Evolutionary conservation across 2,797 vertebrate species (phyloP).

Genomic region (Gymnothorax reevesii): DNA sequence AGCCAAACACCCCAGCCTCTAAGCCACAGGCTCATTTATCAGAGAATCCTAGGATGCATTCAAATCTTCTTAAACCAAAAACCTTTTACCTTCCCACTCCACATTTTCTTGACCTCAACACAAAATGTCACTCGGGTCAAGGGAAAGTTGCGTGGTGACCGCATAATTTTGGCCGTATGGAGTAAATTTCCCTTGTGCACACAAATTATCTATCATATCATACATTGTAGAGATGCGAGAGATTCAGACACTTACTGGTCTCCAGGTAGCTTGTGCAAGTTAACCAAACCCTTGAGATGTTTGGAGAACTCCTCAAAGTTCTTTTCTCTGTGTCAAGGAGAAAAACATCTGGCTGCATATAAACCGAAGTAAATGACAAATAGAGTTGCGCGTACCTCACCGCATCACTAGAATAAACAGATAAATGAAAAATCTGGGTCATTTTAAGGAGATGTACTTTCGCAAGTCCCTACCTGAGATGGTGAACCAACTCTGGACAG

Average conservation of each 20-base stretch:
- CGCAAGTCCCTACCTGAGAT: constrained; percentile 82
- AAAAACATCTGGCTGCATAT: background rate
- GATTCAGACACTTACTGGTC: constrained; percentile 83
- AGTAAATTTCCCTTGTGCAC: too few species aligned
- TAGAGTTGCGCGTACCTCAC: background rate
- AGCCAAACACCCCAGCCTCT: too few species aligned
- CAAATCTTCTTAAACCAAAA: too few species aligned
- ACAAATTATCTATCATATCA: too few species aligned
- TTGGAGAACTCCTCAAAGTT: constrained; percentile 98
- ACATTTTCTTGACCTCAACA: too few species aligned
- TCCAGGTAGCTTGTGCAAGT: constrained; percentile 94
- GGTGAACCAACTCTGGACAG: constrained; percentile 91
- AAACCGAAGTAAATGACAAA: background rate
- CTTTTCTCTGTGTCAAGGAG: constrained; percentile 80
- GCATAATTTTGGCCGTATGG: too few species aligned
- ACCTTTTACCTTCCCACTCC: too few species aligned
- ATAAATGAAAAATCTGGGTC: background rate
- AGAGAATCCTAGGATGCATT: too few species aligned
- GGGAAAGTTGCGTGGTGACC: too few species aligned
- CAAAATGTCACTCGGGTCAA: too few species aligned
- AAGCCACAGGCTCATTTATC: too few species aligned
- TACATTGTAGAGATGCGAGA: too few species aligned
- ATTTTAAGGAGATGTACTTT: background rate
- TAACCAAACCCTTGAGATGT: constrained; percentile 94
- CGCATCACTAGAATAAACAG: background rate